A percentile compares a stretch with the other conserved stretches of the same genome.
These are phyloP conservation scores for Coptodon rendalli DNA, from an alignment of 2,113 vertebrate genomes.

Conservation along the genomic window DNA sequence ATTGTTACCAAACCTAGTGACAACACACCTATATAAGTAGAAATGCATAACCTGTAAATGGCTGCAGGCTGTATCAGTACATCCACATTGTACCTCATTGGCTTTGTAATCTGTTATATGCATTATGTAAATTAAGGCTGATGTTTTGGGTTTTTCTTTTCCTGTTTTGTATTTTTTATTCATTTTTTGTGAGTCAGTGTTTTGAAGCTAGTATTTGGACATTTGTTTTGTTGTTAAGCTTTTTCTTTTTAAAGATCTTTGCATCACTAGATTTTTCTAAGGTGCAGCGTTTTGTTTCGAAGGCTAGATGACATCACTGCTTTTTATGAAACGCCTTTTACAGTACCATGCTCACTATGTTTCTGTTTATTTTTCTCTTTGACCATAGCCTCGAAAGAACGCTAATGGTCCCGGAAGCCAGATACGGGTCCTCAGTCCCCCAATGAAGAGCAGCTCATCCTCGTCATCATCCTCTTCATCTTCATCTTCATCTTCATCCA, in stretches of 20 bases:
- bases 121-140: neutral
- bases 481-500: slow-evolving; percentile 71
- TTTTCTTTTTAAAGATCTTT: neutral
- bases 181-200: neutral
- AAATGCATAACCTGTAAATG: neutral
- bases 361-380: neutral
- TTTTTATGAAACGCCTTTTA: neutral
- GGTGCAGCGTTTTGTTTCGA: neutral
- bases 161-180: neutral
- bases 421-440: slow-evolving; percentile 85
- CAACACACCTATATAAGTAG: neutral
- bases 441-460: slow-evolving; percentile 82
- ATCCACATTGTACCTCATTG: neutral
- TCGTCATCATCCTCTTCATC: slow-evolving; percentile 71
- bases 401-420: slow-evolving; percentile 86
- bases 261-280: neutral
- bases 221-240: neutral
- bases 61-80: neutral
- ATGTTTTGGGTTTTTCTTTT: fast-evolving
- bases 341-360: neutral
- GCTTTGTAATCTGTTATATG: neutral
- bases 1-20: neutral
- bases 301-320: neutral
- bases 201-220: neutral
- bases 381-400: slow-evolving; percentile 89